These are phyloP conservation scores for Coccyzus lansbergi DNA, from an alignment of 2,797 vertebrate genomes.

Conservation along the genomic window DNA sequence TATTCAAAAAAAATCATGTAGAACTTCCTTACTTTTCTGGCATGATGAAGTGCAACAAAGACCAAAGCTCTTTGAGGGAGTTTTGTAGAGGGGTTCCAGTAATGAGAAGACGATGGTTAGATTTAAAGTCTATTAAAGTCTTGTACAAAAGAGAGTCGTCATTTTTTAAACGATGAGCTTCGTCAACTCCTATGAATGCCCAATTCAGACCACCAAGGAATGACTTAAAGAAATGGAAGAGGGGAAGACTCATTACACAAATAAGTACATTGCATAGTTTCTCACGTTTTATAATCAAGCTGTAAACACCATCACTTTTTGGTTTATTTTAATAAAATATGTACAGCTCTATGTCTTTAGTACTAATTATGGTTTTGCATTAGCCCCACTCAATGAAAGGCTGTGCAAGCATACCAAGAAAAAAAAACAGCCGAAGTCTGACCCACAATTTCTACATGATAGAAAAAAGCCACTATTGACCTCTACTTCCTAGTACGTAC, in stretches of 20 bases:
- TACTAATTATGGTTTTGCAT: not conserved
- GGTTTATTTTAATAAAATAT: not conserved
- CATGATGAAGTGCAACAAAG: constrained; percentile 98
- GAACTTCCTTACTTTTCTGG: constrained; percentile 91
- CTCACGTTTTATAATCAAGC: not conserved
- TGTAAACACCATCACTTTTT: not conserved
- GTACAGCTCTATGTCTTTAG: not conserved
- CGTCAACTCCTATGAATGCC: constrained; percentile 96
- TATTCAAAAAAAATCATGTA: not conserved
- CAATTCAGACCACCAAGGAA: constrained; percentile 95
- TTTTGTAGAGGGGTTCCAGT: constrained; percentile 98
- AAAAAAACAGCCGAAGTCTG: not conserved
- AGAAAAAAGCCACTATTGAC: not conserved
- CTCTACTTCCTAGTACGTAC: not conserved
- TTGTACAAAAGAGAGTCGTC: constrained; percentile 98
- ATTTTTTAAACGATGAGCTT: constrained; percentile 97
- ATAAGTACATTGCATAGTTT: not conserved
- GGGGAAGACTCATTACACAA: not conserved
- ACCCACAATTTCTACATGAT: not conserved
- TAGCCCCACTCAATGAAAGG: not conserved
- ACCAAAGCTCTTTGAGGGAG: constrained; percentile 98
- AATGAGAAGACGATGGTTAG: constrained; percentile 96
- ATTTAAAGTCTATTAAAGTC: constrained; percentile 98
- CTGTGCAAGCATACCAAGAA: not conserved
- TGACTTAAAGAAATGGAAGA: constrained; percentile 80